Evolutionary conservation across 1,140 invertebrate species (phyloP).

Genomic region (Drosophila melanogaster): DNA sequence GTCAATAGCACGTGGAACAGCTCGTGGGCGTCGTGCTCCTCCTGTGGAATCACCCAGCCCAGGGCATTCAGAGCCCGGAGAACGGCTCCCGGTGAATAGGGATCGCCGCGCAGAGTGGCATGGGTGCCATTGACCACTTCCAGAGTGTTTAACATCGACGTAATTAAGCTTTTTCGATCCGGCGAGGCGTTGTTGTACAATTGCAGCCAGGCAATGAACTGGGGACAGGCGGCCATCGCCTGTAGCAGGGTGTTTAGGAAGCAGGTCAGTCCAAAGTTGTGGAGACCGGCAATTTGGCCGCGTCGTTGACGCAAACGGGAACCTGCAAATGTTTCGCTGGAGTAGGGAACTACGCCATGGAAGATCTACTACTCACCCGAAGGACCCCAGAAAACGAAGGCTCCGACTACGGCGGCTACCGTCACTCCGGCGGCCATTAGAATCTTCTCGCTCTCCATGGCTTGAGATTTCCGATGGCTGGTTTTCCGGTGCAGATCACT

Average conservation of each 20-base stretch:
- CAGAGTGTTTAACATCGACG: slow-evolving; percentile 88
- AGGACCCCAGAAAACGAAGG: slow-evolving; percentile 92
- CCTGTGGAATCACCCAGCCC: slow-evolving; percentile 93
- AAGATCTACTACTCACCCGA: slow-evolving; percentile 82
- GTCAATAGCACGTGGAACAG: slow-evolving; percentile 94
- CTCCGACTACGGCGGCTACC: slow-evolving; percentile 90
- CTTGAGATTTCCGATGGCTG: too few relatives aligned
- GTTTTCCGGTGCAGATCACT: too few relatives aligned
- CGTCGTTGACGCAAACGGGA: slow-evolving; percentile 86
- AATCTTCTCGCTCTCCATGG: slow-evolving; percentile 83
- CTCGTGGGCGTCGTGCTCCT: slow-evolving; percentile 97
- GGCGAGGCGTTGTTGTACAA: slow-evolving; percentile 85
- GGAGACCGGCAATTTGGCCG: slow-evolving; percentile 91
- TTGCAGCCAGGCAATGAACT: slow-evolving; percentile 92
- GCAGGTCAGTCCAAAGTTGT: slow-evolving; percentile 94
- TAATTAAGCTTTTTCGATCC: slow-evolving; percentile 87
- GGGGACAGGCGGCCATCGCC: slow-evolving; percentile 90
- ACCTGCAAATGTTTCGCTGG: slow-evolving; percentile 53
- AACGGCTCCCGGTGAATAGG: slow-evolving; percentile 90
- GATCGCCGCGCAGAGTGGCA: slow-evolving; percentile 88
- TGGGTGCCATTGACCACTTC: slow-evolving; percentile 91
- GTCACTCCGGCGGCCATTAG: slow-evolving; percentile 89
- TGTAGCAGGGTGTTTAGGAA: slow-evolving; percentile 94
- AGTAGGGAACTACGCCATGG: too few relatives aligned
- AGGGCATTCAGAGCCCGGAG: slow-evolving; percentile 90